A percentile compares a stretch with the other conserved stretches of the same genome.
phyloP scores from a whole-genome alignment of 2,797 vertebrate species.

The Rhadinocentrus ornatus region DNA sequence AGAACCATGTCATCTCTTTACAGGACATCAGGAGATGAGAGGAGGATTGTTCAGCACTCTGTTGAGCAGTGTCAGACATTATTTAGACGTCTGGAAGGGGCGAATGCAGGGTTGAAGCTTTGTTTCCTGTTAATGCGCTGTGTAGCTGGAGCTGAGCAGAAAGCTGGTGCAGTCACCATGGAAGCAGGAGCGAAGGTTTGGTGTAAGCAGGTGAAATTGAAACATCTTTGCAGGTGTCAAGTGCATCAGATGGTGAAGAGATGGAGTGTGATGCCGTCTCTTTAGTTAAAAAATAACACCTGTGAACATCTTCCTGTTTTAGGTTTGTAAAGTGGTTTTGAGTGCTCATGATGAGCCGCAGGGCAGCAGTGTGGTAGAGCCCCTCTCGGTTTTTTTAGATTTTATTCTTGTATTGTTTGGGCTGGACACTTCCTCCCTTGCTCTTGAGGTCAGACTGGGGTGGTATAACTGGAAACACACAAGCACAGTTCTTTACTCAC shows the following conservation, averaged over 20 bases:
- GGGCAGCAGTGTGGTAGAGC: slow-evolving; percentile 10
- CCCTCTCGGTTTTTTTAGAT: slow-evolving; percentile 22
- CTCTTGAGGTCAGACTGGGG: slow-evolving; percentile 55
- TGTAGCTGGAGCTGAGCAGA: slow-evolving; percentile 8
- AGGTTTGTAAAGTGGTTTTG: slow-evolving; percentile 13
- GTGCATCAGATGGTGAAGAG: neutral
- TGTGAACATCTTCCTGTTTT: slow-evolving; percentile 27
- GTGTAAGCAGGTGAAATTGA: slow-evolving; percentile 21
- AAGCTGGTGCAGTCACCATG: slow-evolving; percentile 33
- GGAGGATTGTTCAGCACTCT: slow-evolving; percentile 50
- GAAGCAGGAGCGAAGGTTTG: slow-evolving; percentile 14
- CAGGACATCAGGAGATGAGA: slow-evolving; percentile 9
- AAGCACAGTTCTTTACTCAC: slow-evolving; percentile 21
- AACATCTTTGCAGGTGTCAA: slow-evolving; percentile 4
- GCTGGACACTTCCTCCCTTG: slow-evolving; percentile 67
- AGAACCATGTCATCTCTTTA: slow-evolving; percentile 19
- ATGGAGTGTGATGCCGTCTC: neutral
- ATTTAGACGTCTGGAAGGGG: slow-evolving; percentile 14
- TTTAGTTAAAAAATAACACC: slow-evolving; percentile 9
- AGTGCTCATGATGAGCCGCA: neutral
- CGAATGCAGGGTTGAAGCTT: slow-evolving; percentile 8
- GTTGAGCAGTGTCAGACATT: slow-evolving; percentile 37
- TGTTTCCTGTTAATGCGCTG: slow-evolving; percentile 35
- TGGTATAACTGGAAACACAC: slow-evolving; percentile 36
- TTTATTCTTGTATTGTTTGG: slow-evolving; percentile 52